Evolutionary conservation across 2,113 vertebrate species (phyloP).

Genomic region (Engystomops pustulosus): DNA sequence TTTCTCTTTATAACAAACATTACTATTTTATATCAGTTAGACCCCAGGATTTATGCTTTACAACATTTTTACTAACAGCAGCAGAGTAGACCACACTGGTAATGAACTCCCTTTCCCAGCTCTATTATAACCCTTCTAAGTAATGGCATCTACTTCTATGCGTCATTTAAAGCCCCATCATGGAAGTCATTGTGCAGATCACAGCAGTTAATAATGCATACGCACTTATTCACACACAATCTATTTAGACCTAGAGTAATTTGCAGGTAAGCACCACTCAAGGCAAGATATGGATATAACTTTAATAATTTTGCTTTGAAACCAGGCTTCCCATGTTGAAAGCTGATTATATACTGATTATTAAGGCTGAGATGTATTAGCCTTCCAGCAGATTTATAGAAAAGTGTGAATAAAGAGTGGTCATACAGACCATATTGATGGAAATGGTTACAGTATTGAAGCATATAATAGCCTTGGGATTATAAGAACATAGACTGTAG

Average conservation of each 20-base stretch:
- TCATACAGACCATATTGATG: not conserved
- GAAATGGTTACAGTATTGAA: not conserved
- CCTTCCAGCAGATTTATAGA: not conserved
- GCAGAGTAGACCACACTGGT: not conserved
- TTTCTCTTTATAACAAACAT: slow-evolving; percentile 24
- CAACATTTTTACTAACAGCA: slow-evolving; percentile 24
- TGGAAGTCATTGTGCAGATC: not conserved
- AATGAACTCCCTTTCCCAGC: not conserved
- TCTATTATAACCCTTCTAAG: not conserved
- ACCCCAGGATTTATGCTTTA: slow-evolving; percentile 38
- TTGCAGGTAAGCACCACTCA: slow-evolving; percentile 6
- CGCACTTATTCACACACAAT: slow-evolving; percentile 11
- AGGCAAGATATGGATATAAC: not conserved
- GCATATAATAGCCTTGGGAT: not conserved
- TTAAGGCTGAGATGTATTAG: not conserved
- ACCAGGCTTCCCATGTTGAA: not conserved
- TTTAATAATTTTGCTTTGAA: slow-evolving; percentile 5
- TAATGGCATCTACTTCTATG: slow-evolving; percentile 39
- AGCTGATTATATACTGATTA: slow-evolving; percentile 4
- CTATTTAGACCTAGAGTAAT: not conserved
- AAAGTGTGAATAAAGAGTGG: not conserved
- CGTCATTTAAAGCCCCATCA: slow-evolving; percentile 17
- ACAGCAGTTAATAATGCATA: slow-evolving; percentile 1
- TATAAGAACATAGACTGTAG: not conserved
- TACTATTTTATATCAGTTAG: slow-evolving; percentile 38